phyloP scores from a whole-genome alignment of 2,888 invertebrate genomes.

The Oscheius sp. region DNA sequence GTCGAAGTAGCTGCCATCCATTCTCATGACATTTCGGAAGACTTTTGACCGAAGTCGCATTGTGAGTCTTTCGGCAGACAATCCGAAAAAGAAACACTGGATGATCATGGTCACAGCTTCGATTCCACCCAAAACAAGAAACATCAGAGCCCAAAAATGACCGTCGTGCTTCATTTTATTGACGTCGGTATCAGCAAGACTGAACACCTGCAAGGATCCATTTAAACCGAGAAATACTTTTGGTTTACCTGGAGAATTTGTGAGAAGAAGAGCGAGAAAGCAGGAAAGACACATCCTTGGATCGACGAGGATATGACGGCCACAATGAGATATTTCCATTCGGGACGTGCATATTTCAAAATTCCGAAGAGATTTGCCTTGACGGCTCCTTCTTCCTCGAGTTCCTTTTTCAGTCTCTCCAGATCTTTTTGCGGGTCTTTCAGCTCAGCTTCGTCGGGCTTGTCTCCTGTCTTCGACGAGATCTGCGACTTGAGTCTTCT shows the following conservation, averaged over 20 bases:
- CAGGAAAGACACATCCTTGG: conserved; percentile 74
- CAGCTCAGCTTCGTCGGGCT: neutral
- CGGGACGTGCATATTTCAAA: conserved; percentile 74
- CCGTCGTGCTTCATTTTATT: conserved; percentile 73
- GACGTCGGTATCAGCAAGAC: conserved; percentile 74
- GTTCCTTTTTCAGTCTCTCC: conserved; percentile 54
- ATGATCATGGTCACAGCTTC: conserved; percentile 64
- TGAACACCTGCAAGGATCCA: conserved; percentile 66
- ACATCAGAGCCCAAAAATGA: conserved; percentile 75
- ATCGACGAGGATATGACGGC: conserved; percentile 49
- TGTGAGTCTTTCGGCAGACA: conserved; percentile 74
- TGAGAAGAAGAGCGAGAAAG: conserved; percentile 75
- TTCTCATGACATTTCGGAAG: conserved; percentile 74
- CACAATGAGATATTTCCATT: conserved; percentile 74
- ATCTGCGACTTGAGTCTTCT: conserved; percentile 30
- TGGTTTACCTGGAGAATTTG: conserved; percentile 52
- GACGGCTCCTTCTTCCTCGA: conserved; percentile 61
- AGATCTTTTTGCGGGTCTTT: conserved; percentile 48
- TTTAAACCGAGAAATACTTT: neutral
- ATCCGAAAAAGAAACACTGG: conserved; percentile 72
- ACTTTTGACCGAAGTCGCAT: conserved; percentile 73
- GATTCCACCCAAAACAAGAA: conserved; percentile 73
- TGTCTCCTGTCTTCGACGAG: neutral
- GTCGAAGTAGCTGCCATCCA: conserved; percentile 76
- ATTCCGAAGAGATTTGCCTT: conserved; percentile 68